phyloP scores from a whole-genome alignment of 2,797 vertebrate genomes.

The Sandelia bainsii region DNA sequence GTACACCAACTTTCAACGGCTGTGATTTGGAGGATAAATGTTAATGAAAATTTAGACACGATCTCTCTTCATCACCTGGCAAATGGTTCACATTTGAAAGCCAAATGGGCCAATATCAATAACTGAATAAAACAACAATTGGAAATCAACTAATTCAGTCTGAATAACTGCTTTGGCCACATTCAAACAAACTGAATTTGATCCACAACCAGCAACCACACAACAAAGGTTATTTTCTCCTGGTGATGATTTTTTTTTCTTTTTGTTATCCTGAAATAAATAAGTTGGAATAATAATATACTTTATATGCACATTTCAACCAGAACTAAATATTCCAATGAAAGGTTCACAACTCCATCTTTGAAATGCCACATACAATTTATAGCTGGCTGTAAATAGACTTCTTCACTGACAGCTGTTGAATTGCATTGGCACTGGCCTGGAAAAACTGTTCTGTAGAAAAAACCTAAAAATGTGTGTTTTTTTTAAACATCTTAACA shows the following conservation, averaged over 20 bases:
- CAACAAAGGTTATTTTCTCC: constrained; percentile 35
- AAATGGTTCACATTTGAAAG: constrained; percentile 16
- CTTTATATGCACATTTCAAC: constrained; percentile 55
- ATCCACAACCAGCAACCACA: constrained; percentile 25
- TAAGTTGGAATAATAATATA: constrained; percentile 38
- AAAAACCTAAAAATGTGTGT: constrained; percentile 3
- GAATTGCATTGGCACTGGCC: constrained; percentile 48
- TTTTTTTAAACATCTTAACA: constrained; percentile 24
- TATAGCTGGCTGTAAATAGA: constrained; percentile 36
- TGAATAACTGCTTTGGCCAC: constrained; percentile 20
- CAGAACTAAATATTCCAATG: constrained; percentile 51
- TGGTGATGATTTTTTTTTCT: constrained; percentile 3
- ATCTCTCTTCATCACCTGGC: constrained; percentile 1
- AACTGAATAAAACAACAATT: constrained; percentile 39
- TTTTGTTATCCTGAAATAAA: constrained; percentile 38
- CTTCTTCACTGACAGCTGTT: constrained; percentile 60
- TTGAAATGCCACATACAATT: constrained; percentile 53
- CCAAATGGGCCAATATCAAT: constrained; percentile 20
- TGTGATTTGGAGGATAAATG: neutral
- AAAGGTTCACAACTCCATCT: constrained; percentile 52
- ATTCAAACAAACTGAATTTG: constrained; percentile 19
- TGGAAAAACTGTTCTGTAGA: constrained; percentile 35
- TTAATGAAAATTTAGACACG: too few relatives aligned
- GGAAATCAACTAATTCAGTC: constrained; percentile 31
- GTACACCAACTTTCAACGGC: too few relatives aligned